A percentile compares a stretch with the other conserved stretches of the same genome.
Evolutionary conservation across 1,140 invertebrate genomes (phyloP).

Genomic region (Zaprionus taronus): DNA sequence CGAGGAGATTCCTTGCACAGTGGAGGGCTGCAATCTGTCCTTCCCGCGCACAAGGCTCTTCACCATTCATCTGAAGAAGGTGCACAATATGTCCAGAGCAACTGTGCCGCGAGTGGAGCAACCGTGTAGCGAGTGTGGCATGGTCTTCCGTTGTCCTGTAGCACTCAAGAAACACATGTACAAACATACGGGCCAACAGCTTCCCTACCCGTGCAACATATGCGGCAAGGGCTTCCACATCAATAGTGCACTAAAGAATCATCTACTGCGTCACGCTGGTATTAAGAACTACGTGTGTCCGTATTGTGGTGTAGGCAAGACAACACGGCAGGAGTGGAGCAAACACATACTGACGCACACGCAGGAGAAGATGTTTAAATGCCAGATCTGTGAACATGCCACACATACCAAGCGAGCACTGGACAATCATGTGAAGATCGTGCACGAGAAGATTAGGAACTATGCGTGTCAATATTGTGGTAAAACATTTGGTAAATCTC

Average conservation of each 20-base stretch:
- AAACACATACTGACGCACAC: slow-evolving; percentile 79
- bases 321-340: slow-evolving; percentile 79
- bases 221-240: slow-evolving; percentile 84
- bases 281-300: slow-evolving; percentile 83
- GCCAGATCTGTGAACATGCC: slow-evolving; percentile 69
- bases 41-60: slow-evolving; percentile 74
- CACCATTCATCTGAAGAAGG: slow-evolving; percentile 78
- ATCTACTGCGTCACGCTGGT: slow-evolving; percentile 77
- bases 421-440: slow-evolving; percentile 76
- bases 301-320: slow-evolving; percentile 81
- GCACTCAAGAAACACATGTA: slow-evolving; percentile 85
- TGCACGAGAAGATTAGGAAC: slow-evolving; percentile 76
- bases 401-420: slow-evolving; percentile 76
- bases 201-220: slow-evolving; percentile 86
- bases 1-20: slow-evolving; percentile 63
- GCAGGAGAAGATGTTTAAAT: slow-evolving; percentile 80
- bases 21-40: slow-evolving; percentile 59
- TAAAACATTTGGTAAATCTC: slow-evolving; percentile 79
- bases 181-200: slow-evolving; percentile 85
- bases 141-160: slow-evolving; percentile 72
- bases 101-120: slow-evolving; percentile 56
- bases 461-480: slow-evolving; percentile 81
- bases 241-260: slow-evolving; percentile 76
- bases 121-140: slow-evolving; percentile 67
- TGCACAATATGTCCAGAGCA: slow-evolving; percentile 65